Conservation (phyloP, 2,797 vertebrate genomes). For the Hippocampus kuda region DNA sequence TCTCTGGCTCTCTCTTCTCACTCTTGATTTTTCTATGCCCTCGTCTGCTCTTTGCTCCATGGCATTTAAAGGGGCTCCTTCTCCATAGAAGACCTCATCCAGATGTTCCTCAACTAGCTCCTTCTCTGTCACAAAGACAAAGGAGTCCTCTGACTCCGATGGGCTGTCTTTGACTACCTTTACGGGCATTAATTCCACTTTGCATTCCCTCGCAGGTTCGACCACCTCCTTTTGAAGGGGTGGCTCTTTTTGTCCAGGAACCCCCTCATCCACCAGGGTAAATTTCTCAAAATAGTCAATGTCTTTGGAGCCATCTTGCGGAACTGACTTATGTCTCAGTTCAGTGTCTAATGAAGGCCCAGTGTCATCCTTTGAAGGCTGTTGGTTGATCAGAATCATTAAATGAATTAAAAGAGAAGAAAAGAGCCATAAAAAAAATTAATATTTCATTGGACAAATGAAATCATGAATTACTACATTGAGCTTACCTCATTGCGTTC, state of each 20-base stretch:
- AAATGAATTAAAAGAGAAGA: slow-evolving; percentile 5
- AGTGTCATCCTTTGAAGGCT: slow-evolving; percentile 35
- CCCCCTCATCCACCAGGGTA: slow-evolving; percentile 77
- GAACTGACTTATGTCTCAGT: slow-evolving; percentile 29
- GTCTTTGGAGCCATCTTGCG: slow-evolving; percentile 52
- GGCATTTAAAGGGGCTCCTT: slow-evolving; percentile 55
- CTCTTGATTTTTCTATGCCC: slow-evolving; percentile 34
- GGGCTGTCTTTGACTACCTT: slow-evolving; percentile 15
- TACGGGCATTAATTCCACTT: slow-evolving; percentile 14
- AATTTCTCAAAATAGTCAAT: slow-evolving; percentile 93
- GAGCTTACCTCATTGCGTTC: slow-evolving; percentile 40
- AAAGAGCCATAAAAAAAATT: background rate
- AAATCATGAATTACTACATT: background rate
- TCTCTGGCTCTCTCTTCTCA: slow-evolving; percentile 59
- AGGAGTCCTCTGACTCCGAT: slow-evolving; percentile 50
- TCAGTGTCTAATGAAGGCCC: slow-evolving; percentile 35
- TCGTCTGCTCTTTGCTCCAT: slow-evolving; percentile 48
- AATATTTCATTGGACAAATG: background rate
- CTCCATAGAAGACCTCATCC: slow-evolving; percentile 84
- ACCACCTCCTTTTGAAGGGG: slow-evolving; percentile 26
- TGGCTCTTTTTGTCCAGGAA: slow-evolving; percentile 52
- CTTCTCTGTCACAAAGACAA: slow-evolving; percentile 68
- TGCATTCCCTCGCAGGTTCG: slow-evolving; percentile 18
- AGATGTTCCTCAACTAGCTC: slow-evolving; percentile 70
- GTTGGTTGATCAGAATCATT: slow-evolving; percentile 22